Conservation (phyloP, 2,797 vertebrate genomes). For the Triplophysa bombifrons region DNA sequence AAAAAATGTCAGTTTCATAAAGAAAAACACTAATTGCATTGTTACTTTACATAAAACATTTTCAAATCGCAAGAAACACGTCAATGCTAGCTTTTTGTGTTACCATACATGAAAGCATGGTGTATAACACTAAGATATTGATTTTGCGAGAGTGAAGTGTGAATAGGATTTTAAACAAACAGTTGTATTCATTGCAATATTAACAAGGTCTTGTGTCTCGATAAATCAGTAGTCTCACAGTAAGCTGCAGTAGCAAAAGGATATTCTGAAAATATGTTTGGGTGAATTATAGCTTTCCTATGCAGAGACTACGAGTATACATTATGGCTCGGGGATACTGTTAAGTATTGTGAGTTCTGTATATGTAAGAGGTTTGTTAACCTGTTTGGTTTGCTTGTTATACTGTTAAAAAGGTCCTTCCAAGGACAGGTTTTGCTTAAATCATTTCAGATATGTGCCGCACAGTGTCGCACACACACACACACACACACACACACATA, state of each 20-base stretch:
- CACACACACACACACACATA: background rate
- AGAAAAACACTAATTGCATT: background rate
- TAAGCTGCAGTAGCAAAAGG: too few species aligned
- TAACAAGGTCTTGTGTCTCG: too few species aligned
- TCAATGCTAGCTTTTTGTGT: too few species aligned
- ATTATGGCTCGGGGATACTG: background rate
- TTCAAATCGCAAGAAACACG: background rate
- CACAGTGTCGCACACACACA: constrained; percentile 9
- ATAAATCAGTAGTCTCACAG: too few species aligned
- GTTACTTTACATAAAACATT: too few species aligned
- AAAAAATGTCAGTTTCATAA: background rate
- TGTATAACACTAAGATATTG: too few species aligned
- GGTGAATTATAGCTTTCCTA: too few species aligned
- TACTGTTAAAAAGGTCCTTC: constrained; percentile 41
- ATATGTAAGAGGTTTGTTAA: constrained; percentile 8
- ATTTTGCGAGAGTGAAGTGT: too few species aligned
- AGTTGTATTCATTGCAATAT: too few species aligned
- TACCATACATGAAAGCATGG: background rate
- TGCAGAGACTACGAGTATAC: too few species aligned
- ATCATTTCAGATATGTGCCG: constrained; percentile 46
- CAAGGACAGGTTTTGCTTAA: constrained; percentile 38
- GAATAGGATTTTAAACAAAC: too few species aligned
- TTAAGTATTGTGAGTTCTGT: background rate
- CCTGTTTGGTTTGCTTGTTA: constrained; percentile 31
- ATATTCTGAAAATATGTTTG: too few species aligned